Base-by-base conservation (phyloP, 2,113 vertebrate genomes). In the Campylomormyrus tamandua region DNA sequence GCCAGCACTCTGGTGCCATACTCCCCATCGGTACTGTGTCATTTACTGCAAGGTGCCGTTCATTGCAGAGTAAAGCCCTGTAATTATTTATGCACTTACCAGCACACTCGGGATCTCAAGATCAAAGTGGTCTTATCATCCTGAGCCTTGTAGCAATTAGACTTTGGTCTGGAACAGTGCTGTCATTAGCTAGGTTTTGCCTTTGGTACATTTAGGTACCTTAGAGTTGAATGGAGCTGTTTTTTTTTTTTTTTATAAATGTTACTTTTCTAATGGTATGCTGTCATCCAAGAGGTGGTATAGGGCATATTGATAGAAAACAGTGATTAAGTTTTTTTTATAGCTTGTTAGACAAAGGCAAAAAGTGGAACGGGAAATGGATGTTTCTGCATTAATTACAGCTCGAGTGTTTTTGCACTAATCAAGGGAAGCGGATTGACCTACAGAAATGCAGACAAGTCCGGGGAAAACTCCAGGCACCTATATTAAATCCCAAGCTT, bases 91-190 rank as follows among this genome's bases (percentile, higher is more conserved):
- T 35, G 50, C 31, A 53, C 49, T 52, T 31, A 70, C 62, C 83
- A 48, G 45, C 46, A 13, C 46, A 50, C 48, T 19, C 5, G 1
- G 50, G 85, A 6, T 27, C 31, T 53, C 50, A 53, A 87, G 85
- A 87, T 87, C 85, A 87, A 87, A 87, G 85, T 19, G 85, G 31
- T 35, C 31, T 53, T 53, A 53, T 56, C 50, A 56, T 87, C 27
- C 45, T 27, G 24, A 86, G n/a, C 50, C 85, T 27, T 87, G 4
- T 9, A 56, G 49, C 85, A 87, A 53, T 87, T 53, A 87, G 50
- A 87, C 85, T 87, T 87, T 87, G 17, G 48, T 53, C 50, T 56
- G 48, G n/a, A 87, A 39, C 27, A 87, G 85, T 31, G 9, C 11
- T 56, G 50, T 27, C 4, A 27, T 87, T n/a, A 19, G 85, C 49